Conservation (phyloP, 1,140 invertebrate species). For the Nasonia longicornis region DNA sequence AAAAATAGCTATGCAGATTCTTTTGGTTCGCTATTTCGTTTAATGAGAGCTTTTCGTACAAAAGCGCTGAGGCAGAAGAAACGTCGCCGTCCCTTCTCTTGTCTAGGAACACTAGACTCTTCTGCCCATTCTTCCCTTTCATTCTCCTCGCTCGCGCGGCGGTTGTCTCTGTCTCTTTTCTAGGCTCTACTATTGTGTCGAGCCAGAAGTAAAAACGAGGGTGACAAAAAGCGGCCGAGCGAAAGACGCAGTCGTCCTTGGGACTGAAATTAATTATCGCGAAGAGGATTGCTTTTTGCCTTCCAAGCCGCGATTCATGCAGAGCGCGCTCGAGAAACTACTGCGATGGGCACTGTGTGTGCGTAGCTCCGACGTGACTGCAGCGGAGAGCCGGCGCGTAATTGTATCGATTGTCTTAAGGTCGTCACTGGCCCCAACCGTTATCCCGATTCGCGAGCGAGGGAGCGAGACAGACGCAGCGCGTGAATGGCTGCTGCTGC, state of each 20-base stretch:
- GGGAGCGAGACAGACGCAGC: not conserved
- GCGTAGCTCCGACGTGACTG: too few relatives aligned
- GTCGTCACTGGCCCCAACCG: slow-evolving; percentile 37
- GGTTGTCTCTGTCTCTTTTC: not conserved
- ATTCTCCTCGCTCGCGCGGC: not conserved
- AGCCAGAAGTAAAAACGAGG: slow-evolving; percentile 16
- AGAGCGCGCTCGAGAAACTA: not conserved
- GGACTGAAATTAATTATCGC: not conserved
- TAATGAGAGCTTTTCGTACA: slow-evolving; percentile 32
- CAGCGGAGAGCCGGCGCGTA: not conserved
- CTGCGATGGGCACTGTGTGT: not conserved
- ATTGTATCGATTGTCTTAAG: slow-evolving; percentile 46
- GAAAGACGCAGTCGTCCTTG: not conserved
- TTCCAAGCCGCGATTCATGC: too few relatives aligned
- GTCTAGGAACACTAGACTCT: slow-evolving; percentile 42
- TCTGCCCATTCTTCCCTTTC: slow-evolving; percentile 34
- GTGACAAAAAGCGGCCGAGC: not conserved
- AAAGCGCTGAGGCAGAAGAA: not conserved
- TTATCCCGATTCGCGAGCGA: slow-evolving; percentile 10
- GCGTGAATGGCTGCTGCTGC: slow-evolving; percentile 20
- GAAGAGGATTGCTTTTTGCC: too few relatives aligned
- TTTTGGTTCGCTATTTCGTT: not conserved
- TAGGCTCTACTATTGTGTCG: slow-evolving; percentile 10
- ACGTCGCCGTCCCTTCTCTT: not conserved
- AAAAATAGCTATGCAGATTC: slow-evolving; percentile 19